These are phyloP conservation scores for Chromobotia macracanthus DNA, from an alignment of 2,797 vertebrate species.

Conservation along the genomic window DNA sequence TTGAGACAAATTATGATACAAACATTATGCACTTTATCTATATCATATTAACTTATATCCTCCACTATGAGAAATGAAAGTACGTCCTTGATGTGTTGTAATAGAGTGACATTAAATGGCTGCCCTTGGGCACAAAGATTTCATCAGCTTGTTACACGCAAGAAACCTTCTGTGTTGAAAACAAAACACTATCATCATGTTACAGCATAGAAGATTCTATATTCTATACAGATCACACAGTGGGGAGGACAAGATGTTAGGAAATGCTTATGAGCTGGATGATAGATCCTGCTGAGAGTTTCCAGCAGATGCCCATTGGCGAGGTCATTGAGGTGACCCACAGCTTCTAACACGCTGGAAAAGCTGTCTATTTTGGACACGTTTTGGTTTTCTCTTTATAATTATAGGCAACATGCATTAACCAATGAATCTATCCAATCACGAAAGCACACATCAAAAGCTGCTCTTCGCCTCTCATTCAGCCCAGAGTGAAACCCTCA, in stretches of 20 bases:
- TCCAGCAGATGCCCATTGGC: background rate
- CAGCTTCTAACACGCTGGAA: background rate
- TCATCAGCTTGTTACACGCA: background rate
- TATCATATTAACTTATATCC: conserved; percentile 33
- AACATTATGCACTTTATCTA: conserved; percentile 62
- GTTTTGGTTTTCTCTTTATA: background rate
- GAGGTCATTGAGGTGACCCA: conserved; percentile 6
- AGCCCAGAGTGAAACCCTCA: conserved; percentile 35
- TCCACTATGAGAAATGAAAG: conserved; percentile 29
- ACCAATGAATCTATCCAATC: conserved; percentile 20
- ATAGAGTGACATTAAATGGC: conserved; percentile 40
- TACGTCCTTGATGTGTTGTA: conserved; percentile 47
- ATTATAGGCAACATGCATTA: conserved; percentile 5
- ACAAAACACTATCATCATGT: background rate
- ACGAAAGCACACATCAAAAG: conserved; percentile 27
- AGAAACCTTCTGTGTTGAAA: background rate
- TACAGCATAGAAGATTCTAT: background rate
- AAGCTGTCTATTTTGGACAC: background rate
- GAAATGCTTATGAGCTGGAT: conserved; percentile 7
- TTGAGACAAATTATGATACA: conserved; percentile 34
- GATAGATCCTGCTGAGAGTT: conserved; percentile 11
- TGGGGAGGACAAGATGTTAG: background rate
- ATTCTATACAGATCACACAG: conserved; percentile 6
- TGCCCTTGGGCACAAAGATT: conserved; percentile 20
- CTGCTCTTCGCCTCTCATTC: conserved; percentile 8